A percentile compares a stretch with the other conserved stretches of the same genome.
These are phyloP conservation scores for Macroramphosus scolopax DNA, from an alignment of 2,797 vertebrate species.

Conservation along the genomic window DNA sequence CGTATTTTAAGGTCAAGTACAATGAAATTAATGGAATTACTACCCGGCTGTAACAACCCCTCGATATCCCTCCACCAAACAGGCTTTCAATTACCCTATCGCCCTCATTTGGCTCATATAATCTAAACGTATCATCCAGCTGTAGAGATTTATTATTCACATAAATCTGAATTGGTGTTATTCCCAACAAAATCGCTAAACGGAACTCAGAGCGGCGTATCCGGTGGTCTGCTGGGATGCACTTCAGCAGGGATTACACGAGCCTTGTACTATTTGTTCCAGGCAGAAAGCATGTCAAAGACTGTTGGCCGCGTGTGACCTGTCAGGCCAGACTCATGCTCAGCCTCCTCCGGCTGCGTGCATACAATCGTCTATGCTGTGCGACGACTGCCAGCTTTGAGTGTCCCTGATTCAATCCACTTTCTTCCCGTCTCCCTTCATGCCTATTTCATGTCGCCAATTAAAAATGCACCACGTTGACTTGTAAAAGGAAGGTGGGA, in stretches of 20 bases:
- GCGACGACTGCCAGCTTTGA: constrained; percentile 45
- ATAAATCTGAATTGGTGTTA: constrained; percentile 62
- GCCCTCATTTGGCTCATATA: constrained; percentile 1
- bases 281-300: constrained; percentile 47
- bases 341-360: constrained; percentile 34
- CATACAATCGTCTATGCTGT: constrained; percentile 9
- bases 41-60: constrained; percentile 5
- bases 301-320: constrained; percentile 47
- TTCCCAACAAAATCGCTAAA: constrained; percentile 57
- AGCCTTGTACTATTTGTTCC: constrained; percentile 50
- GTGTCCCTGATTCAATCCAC: constrained; percentile 58
- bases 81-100: constrained; percentile 41
- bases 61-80: constrained; percentile 11
- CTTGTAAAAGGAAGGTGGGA: constrained; percentile 70
- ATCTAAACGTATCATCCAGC: no score
- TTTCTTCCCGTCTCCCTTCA: constrained; percentile 60
- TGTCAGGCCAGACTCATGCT: constrained; percentile 54
- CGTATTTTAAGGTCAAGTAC: constrained; percentile 35
- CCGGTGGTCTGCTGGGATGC: constrained; percentile 57
- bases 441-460: constrained; percentile 69
- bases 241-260: constrained; percentile 53
- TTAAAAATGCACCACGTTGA: constrained; percentile 76
- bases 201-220: constrained; percentile 58
- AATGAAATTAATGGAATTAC: constrained; percentile 31
- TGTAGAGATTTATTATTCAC: constrained; percentile 54